Percentiles rank a stretch among this genome's conserved stretches.
These are phyloP conservation scores for Mobula hypostoma DNA, from an alignment of 2,113 vertebrate genomes.

Conservation along the genomic window DNA sequence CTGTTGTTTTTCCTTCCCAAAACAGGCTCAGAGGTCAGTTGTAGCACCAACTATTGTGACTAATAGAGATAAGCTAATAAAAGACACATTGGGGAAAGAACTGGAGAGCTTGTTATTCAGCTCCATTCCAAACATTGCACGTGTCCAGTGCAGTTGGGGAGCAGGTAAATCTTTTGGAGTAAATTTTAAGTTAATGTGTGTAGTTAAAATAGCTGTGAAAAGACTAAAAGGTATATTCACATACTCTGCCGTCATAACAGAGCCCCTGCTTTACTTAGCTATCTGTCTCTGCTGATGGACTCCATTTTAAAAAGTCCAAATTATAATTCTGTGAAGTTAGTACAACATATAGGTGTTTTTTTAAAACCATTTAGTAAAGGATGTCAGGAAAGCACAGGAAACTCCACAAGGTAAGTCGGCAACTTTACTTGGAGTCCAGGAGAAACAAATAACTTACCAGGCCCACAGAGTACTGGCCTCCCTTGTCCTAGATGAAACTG, in stretches of 20 bases:
- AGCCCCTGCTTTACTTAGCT: background rate
- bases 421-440: background rate
- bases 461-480: background rate
- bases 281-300: background rate
- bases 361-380: background rate
- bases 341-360: background rate
- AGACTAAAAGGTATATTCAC: background rate
- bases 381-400: background rate
- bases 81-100: background rate
- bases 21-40: background rate
- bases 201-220: background rate
- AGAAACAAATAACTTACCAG: background rate
- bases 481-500: background rate
- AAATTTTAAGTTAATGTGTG: no score
- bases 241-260: background rate
- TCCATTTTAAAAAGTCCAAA: background rate
- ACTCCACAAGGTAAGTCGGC: background rate
- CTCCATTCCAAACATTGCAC: background rate
- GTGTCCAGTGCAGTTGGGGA: background rate
- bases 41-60: background rate
- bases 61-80: background rate
- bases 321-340: background rate
- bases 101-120: background rate
- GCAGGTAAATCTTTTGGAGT: background rate
- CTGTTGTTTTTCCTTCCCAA: background rate